A percentile compares a stretch with the other conserved stretches of the same genome.
phyloP scores from a whole-genome alignment of 2,797 vertebrate species.

The Periparus ater region DNA sequence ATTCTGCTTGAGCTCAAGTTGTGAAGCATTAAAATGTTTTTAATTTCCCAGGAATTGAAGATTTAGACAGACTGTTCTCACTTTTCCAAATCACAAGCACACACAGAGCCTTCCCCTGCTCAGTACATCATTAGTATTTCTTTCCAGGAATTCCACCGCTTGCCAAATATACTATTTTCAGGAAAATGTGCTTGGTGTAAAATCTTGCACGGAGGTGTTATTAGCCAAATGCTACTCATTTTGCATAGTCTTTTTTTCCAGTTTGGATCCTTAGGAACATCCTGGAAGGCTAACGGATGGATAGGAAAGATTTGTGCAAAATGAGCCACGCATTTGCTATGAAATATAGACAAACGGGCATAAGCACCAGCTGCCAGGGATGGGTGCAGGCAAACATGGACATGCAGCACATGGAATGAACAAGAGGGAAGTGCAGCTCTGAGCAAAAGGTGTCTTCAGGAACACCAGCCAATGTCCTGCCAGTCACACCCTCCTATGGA shows the following conservation, averaged over 20 bases:
- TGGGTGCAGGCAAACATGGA: background rate
- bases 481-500: background rate
- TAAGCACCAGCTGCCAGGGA: background rate
- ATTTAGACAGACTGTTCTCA: background rate
- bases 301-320: background rate
- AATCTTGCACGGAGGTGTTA: background rate
- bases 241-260: background rate
- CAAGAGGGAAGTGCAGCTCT: background rate
- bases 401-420: rapidly evolving
- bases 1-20: conserved; percentile 29
- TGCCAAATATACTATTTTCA: background rate
- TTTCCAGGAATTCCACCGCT: conserved; percentile 33
- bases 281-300: background rate
- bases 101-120: background rate
- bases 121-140: background rate
- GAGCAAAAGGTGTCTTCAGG: background rate
- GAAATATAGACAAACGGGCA: background rate
- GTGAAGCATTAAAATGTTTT: conserved; percentile 6
- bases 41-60: conserved; percentile 21
- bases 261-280: background rate
- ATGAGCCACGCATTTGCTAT: background rate
- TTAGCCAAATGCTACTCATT: background rate
- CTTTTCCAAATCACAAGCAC: background rate
- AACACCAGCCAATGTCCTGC: background rate
- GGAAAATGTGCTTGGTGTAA: conserved; percentile 29